Conservation (phyloP, 2,888 invertebrate genomes). For the Cephalotes varians region DNA sequence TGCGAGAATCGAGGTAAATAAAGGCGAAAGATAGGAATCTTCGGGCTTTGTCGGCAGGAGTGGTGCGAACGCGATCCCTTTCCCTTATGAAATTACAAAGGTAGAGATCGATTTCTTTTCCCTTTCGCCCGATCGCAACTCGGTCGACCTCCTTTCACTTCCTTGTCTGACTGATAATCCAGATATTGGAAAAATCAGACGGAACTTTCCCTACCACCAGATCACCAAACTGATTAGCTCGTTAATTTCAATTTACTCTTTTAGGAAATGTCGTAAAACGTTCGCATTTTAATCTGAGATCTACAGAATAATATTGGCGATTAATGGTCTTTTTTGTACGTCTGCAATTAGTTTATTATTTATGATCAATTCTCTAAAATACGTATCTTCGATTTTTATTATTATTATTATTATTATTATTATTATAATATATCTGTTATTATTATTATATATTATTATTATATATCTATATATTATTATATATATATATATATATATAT, state of each 20-base stretch:
- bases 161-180: slow-evolving; percentile 23
- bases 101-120: slow-evolving; percentile 41
- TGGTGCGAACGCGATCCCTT: slow-evolving; percentile 34
- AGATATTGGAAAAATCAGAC: slow-evolving; percentile 35
- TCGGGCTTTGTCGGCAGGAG: neutral
- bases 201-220: neutral
- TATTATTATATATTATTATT: too few relatives aligned
- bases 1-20: slow-evolving; percentile 54
- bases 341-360: neutral
- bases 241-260: slow-evolving; percentile 14
- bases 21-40: slow-evolving; percentile 51
- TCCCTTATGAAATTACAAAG: slow-evolving; percentile 64
- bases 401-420: too few relatives aligned
- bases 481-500: too few relatives aligned
- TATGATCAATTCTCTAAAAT: neutral
- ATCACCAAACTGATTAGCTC: neutral
- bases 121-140: slow-evolving; percentile 3
- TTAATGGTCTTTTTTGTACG: neutral
- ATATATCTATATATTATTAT: too few relatives aligned
- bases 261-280: neutral
- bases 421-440: too few relatives aligned
- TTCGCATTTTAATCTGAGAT: neutral
- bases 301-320: neutral
- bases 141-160: slow-evolving; percentile 10
- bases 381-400: neutral